Conservation (phyloP, 92 coral and sea anemone species). For the Diadumene lineata region DNA sequence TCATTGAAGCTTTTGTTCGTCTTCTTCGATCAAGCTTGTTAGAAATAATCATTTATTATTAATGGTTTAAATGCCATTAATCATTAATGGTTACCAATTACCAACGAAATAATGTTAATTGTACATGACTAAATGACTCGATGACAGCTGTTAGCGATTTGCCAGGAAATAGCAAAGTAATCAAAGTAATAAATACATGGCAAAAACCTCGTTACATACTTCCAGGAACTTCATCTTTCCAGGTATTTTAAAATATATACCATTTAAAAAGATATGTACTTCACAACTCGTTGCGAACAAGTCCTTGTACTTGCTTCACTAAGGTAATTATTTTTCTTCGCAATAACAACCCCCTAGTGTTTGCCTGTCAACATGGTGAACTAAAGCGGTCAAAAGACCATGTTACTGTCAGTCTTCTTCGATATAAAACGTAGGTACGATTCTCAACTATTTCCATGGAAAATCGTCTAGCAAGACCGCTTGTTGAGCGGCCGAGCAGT, state of each 20-base stretch:
- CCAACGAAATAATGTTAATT: slow-evolving; percentile 1
- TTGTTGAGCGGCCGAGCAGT: neutral
- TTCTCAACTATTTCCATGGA: neutral
- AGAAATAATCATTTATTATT: too few relatives aligned
- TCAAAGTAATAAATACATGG: too few relatives aligned
- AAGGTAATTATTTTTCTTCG: neutral
- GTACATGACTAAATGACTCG: neutral
- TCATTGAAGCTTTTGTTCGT: too few relatives aligned
- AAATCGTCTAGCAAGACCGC: neutral
- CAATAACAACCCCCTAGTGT: neutral
- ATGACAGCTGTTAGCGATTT: neutral
- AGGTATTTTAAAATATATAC: too few relatives aligned
- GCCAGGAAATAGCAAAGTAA: too few relatives aligned
- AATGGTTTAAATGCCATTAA: too few relatives aligned
- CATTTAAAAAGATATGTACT: too few relatives aligned
- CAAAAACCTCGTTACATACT: neutral
- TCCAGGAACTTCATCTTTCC: neutral
- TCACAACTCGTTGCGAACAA: neutral
- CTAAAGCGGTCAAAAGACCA: neutral
- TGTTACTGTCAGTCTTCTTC: neutral
- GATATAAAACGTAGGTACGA: neutral
- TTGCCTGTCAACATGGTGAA: neutral
- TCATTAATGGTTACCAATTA: neutral
- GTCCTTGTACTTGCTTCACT: too few relatives aligned
- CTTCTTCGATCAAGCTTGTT: too few relatives aligned